Evolutionary conservation across 1,140 invertebrate genomes (phyloP).

Genomic region (Drosophila azteca): DNA sequence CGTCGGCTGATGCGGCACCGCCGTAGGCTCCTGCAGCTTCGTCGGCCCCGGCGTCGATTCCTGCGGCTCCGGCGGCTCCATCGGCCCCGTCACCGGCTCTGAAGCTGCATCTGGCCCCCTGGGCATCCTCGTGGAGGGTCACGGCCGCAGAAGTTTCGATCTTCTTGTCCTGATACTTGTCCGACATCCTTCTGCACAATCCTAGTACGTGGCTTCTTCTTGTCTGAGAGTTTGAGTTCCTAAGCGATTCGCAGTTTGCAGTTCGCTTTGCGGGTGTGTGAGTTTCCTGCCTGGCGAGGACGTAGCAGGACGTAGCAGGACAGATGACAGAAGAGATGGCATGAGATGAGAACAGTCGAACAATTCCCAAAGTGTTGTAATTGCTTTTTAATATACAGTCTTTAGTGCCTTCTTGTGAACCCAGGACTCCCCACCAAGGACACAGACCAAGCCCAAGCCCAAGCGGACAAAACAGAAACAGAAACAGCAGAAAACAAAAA

Average conservation of each 20-base stretch:
- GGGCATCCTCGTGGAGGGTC: not conserved
- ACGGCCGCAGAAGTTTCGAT: too few species aligned
- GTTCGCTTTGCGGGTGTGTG: not conserved
- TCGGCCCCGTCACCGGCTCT: not conserved
- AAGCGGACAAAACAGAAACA: slow-evolving; percentile 12
- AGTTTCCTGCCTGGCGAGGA: not conserved
- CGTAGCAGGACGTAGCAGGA: not conserved
- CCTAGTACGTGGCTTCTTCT: not conserved
- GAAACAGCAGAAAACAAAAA: slow-evolving; percentile 11
- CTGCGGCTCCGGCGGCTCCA: not conserved
- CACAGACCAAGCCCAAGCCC: not conserved
- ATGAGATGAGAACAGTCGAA: slow-evolving; percentile 14
- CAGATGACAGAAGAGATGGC: too few species aligned
- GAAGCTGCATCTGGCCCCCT: slow-evolving; percentile 8
- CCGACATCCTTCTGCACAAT: slow-evolving; percentile 29
- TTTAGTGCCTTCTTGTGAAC: not conserved
- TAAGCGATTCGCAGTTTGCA: not conserved
- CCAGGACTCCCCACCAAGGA: not conserved
- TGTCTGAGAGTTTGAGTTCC: slow-evolving; percentile 6
- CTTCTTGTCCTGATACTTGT: slow-evolving; percentile 29
- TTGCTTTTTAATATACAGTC: slow-evolving; percentile 69
- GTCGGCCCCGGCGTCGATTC: not conserved
- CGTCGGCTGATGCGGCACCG: too few species aligned
- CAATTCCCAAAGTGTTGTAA: slow-evolving; percentile 53
- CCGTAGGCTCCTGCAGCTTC: not conserved